A percentile compares a stretch with the other conserved stretches of the same genome.
phyloP scores from a whole-genome alignment of 2,113 vertebrate species.

The Pelusios castaneus region DNA sequence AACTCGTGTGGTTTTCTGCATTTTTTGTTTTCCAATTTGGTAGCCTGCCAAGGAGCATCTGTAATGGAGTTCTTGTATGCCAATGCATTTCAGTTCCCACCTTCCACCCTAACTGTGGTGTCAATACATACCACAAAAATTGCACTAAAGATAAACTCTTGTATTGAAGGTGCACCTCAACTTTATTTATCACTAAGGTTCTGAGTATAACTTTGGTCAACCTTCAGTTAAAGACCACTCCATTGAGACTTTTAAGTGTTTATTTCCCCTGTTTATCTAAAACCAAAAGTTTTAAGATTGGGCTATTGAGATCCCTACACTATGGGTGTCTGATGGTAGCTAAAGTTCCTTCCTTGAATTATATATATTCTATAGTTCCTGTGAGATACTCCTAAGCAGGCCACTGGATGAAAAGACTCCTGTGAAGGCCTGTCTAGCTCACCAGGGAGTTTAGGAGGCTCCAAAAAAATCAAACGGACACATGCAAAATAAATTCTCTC shows the following conservation, averaged over 20 bases:
- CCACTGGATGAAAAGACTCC: not conserved
- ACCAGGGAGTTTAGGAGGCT: not conserved
- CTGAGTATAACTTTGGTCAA: not conserved
- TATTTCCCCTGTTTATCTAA: not conserved
- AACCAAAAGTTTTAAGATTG: not conserved
- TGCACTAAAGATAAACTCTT: not conserved
- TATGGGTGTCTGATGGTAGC: not conserved
- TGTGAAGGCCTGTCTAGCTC: not conserved
- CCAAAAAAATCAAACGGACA: not conserved
- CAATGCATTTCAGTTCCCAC: not conserved
- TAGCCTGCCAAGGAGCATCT: not conserved
- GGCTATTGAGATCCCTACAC: not conserved
- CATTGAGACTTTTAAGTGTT: not conserved
- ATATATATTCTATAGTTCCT: not conserved
- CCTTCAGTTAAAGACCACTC: not conserved
- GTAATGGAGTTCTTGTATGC: not conserved
- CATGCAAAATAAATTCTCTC: not conserved
- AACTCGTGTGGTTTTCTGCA: no score
- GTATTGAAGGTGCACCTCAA: not conserved
- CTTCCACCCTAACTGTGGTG: not conserved
- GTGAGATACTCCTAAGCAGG: not conserved
- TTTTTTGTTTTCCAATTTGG: not conserved
- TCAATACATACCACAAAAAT: not conserved
- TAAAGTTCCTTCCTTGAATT: not conserved
- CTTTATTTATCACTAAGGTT: not conserved